These are phyloP conservation scores for Glaucidium brasilianum DNA, from an alignment of 2,113 vertebrate species.

Conservation along the genomic window DNA sequence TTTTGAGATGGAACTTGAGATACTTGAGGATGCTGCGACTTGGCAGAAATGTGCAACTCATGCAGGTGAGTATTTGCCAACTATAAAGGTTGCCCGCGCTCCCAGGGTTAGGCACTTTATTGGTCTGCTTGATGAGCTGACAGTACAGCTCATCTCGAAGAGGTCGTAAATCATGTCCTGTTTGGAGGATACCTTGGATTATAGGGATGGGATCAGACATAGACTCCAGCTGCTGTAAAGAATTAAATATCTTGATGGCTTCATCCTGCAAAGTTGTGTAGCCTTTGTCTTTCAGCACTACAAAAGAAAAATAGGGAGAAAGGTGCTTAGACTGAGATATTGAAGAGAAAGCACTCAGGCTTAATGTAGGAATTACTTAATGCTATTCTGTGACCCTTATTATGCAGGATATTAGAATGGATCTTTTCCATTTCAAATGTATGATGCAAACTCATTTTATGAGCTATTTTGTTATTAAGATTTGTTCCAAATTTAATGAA, in stretches of 20 bases:
- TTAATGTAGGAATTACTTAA: neutral
- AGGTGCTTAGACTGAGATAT: neutral
- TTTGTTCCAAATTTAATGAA: neutral
- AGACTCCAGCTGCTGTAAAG: slow-evolving; percentile 92
- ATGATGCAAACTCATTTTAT: neutral
- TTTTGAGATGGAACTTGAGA: slow-evolving; percentile 95
- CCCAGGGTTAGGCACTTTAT: slow-evolving; percentile 80
- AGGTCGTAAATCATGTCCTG: slow-evolving; percentile 87
- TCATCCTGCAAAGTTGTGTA: slow-evolving; percentile 93
- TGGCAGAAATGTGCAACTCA: slow-evolving; percentile 89
- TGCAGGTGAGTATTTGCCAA: slow-evolving; percentile 91
- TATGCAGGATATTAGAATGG: neutral
- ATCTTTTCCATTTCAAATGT: neutral
- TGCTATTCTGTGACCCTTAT: neutral
- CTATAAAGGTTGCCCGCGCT: slow-evolving; percentile 82
- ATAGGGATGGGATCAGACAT: slow-evolving; percentile 85
- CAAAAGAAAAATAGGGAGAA: neutral
- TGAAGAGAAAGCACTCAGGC: neutral
- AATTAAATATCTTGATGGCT: slow-evolving; percentile 91
- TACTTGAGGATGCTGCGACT: slow-evolving; percentile 89
- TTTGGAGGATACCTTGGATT: slow-evolving; percentile 91
- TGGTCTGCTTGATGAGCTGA: slow-evolving; percentile 96
- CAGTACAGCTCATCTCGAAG: slow-evolving; percentile 95
- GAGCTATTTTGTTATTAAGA: neutral
- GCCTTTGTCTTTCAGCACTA: slow-evolving; percentile 84